phyloP scores from a whole-genome alignment of 1,140 invertebrate genomes.

The Delia radicum region DNA sequence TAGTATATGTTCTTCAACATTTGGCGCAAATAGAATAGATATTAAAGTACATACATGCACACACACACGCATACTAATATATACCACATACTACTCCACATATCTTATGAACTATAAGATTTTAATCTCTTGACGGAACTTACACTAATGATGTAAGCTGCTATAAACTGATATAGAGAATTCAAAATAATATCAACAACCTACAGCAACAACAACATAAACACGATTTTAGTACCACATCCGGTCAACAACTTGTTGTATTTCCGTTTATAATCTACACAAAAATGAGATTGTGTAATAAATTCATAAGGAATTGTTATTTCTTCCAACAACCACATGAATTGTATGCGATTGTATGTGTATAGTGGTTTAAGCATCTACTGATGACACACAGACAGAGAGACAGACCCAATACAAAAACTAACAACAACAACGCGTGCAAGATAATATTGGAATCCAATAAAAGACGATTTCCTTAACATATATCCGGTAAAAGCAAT shows the following conservation, averaged over 20 bases:
- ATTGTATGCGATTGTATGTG: background rate
- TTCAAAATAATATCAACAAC: background rate
- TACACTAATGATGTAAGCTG: conserved; percentile 23
- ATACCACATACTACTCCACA: background rate
- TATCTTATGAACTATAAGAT: background rate
- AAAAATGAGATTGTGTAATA: conserved; percentile 13
- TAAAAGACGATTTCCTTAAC: conserved; percentile 23
- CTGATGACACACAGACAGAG: background rate
- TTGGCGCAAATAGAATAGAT: background rate
- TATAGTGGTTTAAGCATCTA: background rate
- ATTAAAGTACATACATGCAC: background rate
- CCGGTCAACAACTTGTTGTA: conserved; percentile 22
- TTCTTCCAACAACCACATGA: too few relatives aligned
- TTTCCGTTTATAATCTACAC: conserved; percentile 20
- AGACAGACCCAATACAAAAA: background rate
- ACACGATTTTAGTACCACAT: conserved; percentile 11
- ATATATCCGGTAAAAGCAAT: background rate
- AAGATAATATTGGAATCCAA: conserved; percentile 14
- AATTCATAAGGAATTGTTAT: background rate
- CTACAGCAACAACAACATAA: background rate
- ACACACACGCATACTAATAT: background rate
- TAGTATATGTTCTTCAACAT: too few relatives aligned
- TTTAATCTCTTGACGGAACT: conserved; percentile 21
- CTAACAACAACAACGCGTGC: background rate
- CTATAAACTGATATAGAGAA: conserved; percentile 16